Evolutionary conservation across 2,113 vertebrate genomes (phyloP).

Genomic region (Sceloporus undulatus): DNA sequence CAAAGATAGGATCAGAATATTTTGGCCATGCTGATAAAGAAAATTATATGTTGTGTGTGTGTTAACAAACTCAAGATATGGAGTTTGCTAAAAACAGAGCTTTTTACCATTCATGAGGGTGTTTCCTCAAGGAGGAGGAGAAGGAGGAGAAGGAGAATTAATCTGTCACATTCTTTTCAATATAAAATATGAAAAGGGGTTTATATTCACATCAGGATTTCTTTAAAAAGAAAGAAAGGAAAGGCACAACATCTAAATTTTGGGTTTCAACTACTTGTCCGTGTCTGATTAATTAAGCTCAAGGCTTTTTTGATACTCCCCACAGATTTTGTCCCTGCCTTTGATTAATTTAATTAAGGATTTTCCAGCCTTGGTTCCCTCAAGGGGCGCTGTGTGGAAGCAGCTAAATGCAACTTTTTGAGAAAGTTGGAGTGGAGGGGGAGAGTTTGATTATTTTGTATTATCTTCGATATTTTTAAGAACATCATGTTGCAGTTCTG

Average conservation of each 20-base stretch:
- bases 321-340: slow-evolving; percentile 66
- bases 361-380: slow-evolving; percentile 53
- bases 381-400: slow-evolving; percentile 54
- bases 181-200: background rate
- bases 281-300: slow-evolving; percentile 74
- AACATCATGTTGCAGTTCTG: slow-evolving; percentile 26
- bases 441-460: slow-evolving; percentile 33
- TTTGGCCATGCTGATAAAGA: background rate
- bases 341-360: slow-evolving; percentile 78
- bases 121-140: too few species aligned
- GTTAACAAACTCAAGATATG: background rate
- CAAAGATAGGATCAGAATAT: background rate
- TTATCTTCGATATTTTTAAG: slow-evolving; percentile 37
- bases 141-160: background rate
- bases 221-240: slow-evolving; percentile 31
- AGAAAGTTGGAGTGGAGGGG: slow-evolving; percentile 41
- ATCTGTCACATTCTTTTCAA: background rate
- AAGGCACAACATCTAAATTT: slow-evolving; percentile 41
- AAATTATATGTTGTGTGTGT: background rate
- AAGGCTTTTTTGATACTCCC: slow-evolving; percentile 65
- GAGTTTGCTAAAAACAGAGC: too few species aligned
- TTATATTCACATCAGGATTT: slow-evolving; percentile 2
- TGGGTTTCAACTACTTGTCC: slow-evolving; percentile 58
- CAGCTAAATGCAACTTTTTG: slow-evolving; percentile 43
- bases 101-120: background rate